Percentiles rank a stretch among this genome's conserved stretches.
Evolutionary conservation across 2,888 invertebrate species (phyloP).

Genomic region (Nowickia ferox): DNA sequence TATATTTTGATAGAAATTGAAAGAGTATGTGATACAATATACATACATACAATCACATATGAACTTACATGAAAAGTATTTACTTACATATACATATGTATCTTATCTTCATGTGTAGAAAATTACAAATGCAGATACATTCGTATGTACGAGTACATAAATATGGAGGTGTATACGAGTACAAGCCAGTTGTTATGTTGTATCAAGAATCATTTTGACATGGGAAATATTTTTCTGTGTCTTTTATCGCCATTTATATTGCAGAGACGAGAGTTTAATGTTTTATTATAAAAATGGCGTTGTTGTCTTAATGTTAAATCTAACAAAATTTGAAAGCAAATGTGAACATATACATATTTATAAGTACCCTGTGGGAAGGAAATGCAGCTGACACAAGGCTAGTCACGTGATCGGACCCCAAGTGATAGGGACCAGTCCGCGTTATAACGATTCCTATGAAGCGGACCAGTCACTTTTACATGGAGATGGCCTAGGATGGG

Average conservation of each 20-base stretch:
- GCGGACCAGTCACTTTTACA: no score
- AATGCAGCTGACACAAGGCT: no score
- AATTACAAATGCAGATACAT: neutral
- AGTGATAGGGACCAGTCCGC: no score
- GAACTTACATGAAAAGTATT: neutral
- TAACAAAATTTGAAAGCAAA: neutral
- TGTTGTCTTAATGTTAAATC: neutral
- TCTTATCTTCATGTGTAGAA: conserved; percentile 9
- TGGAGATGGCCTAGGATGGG: no score
- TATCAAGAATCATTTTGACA: conserved; percentile 9
- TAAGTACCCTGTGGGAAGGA: no score
- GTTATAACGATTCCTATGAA: no score
- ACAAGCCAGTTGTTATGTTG: neutral
- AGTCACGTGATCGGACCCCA: no score
- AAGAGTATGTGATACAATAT: neutral
- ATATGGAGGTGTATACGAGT: neutral
- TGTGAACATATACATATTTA: neutral
- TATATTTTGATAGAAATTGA: conserved; percentile 40
- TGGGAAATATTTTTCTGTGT: neutral
- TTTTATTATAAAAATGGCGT: conserved; percentile 45
- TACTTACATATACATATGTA: neutral
- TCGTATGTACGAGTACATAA: neutral
- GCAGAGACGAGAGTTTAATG: neutral
- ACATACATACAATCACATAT: neutral
- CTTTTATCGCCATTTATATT: conserved; percentile 41